Evolutionary conservation across 2,113 vertebrate species (phyloP).

Genomic region (Romanogobio albipinnatus): DNA sequence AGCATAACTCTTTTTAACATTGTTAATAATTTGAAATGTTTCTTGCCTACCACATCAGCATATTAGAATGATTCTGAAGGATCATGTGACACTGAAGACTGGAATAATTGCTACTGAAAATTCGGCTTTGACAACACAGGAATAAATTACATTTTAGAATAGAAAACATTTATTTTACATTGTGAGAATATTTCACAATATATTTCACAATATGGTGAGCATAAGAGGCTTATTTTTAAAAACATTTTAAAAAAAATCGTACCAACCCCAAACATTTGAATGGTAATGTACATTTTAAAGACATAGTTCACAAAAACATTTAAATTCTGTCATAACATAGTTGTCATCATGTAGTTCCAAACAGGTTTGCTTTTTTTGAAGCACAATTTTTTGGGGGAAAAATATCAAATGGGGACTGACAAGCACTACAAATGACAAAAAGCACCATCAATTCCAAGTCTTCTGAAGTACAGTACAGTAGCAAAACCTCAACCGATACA

Average conservation of each 20-base stretch:
- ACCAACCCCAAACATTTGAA: not conserved
- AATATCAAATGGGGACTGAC: not conserved
- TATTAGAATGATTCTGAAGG: not conserved
- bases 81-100: not conserved
- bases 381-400: too few relatives aligned
- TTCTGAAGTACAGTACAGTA: not conserved
- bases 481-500: not conserved
- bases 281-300: not conserved
- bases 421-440: not conserved
- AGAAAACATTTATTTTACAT: too few relatives aligned
- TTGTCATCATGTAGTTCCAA: not conserved
- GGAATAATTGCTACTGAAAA: not conserved
- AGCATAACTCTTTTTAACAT: not conserved
- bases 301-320: not conserved
- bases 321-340: not conserved
- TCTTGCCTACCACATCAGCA: not conserved
- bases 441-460: not conserved
- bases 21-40: not conserved
- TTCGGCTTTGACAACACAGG: too few relatives aligned
- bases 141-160: too few relatives aligned
- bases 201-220: not conserved
- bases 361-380: not conserved
- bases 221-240: not conserved
- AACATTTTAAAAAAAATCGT: not conserved
- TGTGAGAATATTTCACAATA: not conserved